phyloP scores from a whole-genome alignment of 2,113 vertebrate species.

The Pygoscelis adeliae region DNA sequence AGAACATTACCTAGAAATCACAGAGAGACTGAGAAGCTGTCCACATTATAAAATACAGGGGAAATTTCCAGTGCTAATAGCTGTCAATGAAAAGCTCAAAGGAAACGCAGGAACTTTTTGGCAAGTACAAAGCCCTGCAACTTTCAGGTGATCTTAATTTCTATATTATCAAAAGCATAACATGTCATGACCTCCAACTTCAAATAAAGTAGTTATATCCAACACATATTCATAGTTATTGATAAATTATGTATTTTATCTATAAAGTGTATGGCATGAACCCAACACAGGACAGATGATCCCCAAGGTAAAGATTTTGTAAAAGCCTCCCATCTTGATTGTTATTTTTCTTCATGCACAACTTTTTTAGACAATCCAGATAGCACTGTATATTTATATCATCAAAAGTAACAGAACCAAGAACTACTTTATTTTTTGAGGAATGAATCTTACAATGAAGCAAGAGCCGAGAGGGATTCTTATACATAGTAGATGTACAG shows the following conservation, averaged over 20 bases:
- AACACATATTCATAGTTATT: neutral
- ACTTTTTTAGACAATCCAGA: neutral
- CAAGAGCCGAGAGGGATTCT: neutral
- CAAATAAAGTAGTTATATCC: neutral
- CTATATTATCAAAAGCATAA: neutral
- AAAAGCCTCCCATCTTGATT: slow-evolving; percentile 16
- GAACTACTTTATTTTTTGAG: neutral
- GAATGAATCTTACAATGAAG: neutral
- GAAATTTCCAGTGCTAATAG: neutral
- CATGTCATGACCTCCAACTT: neutral
- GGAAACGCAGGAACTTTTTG: neutral
- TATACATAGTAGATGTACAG: neutral
- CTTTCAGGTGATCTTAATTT: neutral
- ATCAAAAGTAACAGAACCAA: neutral
- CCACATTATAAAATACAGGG: neutral
- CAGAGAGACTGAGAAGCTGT: neutral
- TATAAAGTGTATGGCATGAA: neutral
- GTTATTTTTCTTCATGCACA: neutral
- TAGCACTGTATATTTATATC: neutral
- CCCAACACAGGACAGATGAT: neutral
- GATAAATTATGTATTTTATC: neutral
- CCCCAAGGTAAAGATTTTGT: neutral
- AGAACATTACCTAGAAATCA: neutral
- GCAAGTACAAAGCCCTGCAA: neutral
- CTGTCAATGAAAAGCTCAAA: neutral